Evolutionary conservation across 92 coral and sea anemone genomes (phyloP).

Genomic region (Epizoanthus scotinus): DNA sequence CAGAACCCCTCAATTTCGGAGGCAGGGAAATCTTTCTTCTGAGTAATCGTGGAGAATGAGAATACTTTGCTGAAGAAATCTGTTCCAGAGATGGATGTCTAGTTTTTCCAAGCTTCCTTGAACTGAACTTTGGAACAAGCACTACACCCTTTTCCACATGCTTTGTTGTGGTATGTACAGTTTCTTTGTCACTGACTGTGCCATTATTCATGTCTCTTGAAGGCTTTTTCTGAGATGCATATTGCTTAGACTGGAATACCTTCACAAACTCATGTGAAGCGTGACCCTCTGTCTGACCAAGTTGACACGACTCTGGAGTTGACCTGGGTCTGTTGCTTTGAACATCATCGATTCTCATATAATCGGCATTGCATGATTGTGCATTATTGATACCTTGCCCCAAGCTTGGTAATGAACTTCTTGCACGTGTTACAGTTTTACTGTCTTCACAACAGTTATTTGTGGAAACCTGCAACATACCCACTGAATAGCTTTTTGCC

Average conservation of each 20-base stretch:
- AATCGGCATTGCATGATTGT: no score
- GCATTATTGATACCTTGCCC: no score
- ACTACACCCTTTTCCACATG: background rate
- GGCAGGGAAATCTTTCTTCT: conserved; percentile 22
- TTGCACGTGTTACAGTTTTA: no score
- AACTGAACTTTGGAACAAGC: background rate
- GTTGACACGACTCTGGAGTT: conserved; percentile 13
- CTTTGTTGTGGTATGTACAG: conserved; percentile 13
- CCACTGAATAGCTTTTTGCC: background rate
- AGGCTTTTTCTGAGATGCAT: background rate
- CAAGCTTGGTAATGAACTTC: no score
- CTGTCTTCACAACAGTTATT: no score
- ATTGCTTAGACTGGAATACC: background rate
- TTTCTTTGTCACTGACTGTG: background rate
- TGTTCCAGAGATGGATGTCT: conserved; percentile 15
- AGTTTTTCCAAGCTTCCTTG: conserved; percentile 12
- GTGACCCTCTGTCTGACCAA: background rate
- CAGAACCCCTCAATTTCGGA: background rate
- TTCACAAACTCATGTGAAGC: background rate
- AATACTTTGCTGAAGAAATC: conserved; percentile 6
- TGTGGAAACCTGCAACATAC: background rate
- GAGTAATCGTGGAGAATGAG: conserved; percentile 12
- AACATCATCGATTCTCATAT: background rate
- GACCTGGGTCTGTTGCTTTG: conserved; percentile 24
- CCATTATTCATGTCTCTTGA: background rate